Conservation (phyloP, 2,113 vertebrate species). For the Geococcyx californianus region DNA sequence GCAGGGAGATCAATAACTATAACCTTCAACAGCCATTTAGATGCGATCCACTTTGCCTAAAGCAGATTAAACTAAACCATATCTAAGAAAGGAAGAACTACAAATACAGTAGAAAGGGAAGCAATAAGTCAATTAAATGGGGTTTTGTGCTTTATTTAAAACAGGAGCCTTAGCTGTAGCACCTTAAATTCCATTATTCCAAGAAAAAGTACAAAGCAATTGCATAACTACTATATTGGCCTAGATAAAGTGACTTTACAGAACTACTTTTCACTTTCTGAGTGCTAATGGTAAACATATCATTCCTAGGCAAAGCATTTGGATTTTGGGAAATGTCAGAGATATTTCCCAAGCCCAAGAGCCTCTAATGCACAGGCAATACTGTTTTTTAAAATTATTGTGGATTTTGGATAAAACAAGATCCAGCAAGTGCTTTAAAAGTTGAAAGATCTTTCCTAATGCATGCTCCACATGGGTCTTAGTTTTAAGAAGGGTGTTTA, state of each 20-base stretch:
- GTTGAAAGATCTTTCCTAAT: background rate
- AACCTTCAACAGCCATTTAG: background rate
- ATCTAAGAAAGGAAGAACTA: background rate
- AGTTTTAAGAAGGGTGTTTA: background rate
- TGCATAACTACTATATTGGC: background rate
- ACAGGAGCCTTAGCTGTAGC: background rate
- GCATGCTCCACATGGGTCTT: background rate
- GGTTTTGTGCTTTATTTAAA: background rate
- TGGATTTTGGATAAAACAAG: background rate
- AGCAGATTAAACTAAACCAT: background rate
- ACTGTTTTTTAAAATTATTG: background rate
- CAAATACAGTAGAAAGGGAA: background rate
- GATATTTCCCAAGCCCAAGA: background rate
- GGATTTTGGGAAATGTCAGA: background rate
- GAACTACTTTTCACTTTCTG: background rate
- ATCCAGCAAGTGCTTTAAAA: background rate
- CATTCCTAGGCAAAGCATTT: background rate
- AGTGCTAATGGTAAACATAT: background rate
- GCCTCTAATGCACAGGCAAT: background rate
- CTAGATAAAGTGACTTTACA: background rate
- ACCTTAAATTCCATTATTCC: background rate
- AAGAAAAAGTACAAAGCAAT: background rate
- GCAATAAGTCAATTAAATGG: background rate
- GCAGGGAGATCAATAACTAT: background rate
- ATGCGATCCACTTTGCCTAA: background rate